Percentiles rank a stretch among this genome's conserved stretches.
Evolutionary conservation across 2,113 vertebrate species (phyloP).

Genomic region (Chaenocephalus aceratus): DNA sequence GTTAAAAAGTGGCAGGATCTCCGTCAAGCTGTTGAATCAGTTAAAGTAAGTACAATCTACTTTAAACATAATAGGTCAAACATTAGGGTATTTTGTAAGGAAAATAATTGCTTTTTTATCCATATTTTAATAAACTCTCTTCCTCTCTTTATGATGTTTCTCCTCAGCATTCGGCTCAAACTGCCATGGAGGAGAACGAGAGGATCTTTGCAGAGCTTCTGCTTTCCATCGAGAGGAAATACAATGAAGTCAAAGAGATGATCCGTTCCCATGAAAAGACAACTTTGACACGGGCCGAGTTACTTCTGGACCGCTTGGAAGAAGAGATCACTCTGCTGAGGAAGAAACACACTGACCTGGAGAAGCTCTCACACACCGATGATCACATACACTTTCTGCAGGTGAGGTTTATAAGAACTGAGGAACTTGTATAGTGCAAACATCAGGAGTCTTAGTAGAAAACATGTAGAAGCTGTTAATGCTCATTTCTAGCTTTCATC

Average conservation of each 20-base stretch:
- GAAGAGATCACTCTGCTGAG: conserved; percentile 83
- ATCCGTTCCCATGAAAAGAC: conserved; percentile 75
- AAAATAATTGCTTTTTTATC: not conserved
- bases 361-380: conserved; percentile 84
- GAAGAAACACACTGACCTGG: conserved; percentile 82
- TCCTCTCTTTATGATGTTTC: not conserved
- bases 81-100: not conserved
- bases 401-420: conserved; percentile 53
- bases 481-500: conserved; percentile 4
- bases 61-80: not conserved
- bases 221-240: conserved; percentile 79
- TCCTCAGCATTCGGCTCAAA: conserved; percentile 81
- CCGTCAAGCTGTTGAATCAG: conserved; percentile 76
- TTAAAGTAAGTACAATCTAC: conserved; percentile 70
- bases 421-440: not conserved
- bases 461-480: not conserved
- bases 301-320: conserved; percentile 76
- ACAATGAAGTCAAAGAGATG: conserved; percentile 82
- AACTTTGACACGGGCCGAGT: conserved; percentile 68
- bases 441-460: not conserved
- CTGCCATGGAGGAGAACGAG: conserved; percentile 80
- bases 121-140: not conserved
- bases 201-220: conserved; percentile 82
- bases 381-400: conserved; percentile 87
- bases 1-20: conserved; percentile 85